phyloP scores from a whole-genome alignment of 2,113 vertebrate species.

The Mustela lutreola region DNA sequence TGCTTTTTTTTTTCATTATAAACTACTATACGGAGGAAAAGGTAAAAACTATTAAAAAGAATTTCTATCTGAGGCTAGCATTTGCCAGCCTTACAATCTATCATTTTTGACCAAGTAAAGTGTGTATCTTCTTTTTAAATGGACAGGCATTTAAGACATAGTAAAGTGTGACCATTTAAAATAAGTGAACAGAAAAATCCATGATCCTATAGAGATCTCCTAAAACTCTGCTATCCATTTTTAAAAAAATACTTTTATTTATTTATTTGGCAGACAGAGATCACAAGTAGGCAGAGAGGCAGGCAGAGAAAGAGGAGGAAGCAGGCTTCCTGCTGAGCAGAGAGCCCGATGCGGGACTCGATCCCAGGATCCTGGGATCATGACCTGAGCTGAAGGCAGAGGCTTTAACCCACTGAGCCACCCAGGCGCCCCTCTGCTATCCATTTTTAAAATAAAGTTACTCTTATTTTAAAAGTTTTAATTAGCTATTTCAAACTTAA shows the following conservation, averaged over 20 bases:
- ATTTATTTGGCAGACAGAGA: too few species aligned
- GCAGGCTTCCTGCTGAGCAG: too few species aligned
- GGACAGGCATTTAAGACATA: neutral
- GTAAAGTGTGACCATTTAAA: slow-evolving; percentile 20
- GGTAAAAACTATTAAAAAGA: neutral
- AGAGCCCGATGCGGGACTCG: too few species aligned
- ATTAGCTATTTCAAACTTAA: slow-evolving; percentile 35
- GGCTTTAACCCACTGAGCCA: too few species aligned
- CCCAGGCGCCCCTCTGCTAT: neutral
- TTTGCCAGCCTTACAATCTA: neutral
- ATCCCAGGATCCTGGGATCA: too few species aligned
- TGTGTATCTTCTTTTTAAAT: neutral
- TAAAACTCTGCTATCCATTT: neutral
- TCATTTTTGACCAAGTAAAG: neutral
- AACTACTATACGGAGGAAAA: slow-evolving; percentile 16
- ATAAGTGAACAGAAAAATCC: neutral
- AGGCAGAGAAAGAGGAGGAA: too few species aligned
- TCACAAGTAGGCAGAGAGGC: too few species aligned
- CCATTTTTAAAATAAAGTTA: neutral
- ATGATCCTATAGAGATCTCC: neutral
- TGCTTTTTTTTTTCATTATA: slow-evolving; percentile 4
- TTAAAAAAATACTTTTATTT: too few species aligned
- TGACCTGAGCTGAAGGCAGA: too few species aligned
- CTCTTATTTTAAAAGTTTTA: slow-evolving; percentile 22
- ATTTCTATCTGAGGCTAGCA: neutral